Evolutionary conservation across 1,140 invertebrate genomes (phyloP).

Genomic region (Nautilus pompilius): DNA sequence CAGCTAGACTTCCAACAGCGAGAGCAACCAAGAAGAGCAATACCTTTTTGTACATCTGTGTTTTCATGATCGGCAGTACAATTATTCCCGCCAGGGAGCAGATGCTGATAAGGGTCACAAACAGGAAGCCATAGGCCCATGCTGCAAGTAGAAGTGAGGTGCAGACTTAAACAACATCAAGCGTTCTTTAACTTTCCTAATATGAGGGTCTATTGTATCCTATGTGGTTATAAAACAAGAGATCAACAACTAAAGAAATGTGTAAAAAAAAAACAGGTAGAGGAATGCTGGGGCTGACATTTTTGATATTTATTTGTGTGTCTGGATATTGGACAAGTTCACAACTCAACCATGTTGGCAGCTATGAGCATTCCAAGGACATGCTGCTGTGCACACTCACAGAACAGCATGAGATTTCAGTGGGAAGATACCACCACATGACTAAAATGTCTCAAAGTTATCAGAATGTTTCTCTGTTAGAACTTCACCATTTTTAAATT

Average conservation of each 20-base stretch:
- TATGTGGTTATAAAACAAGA: not conserved
- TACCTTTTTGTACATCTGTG: conserved; percentile 59
- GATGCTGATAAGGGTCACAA: conserved; percentile 65
- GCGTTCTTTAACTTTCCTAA: not conserved
- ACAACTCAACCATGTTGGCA: no score
- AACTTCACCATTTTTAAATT: no score
- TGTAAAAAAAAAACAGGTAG: no score
- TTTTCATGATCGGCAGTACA: conserved; percentile 64
- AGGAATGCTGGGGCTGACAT: not conserved
- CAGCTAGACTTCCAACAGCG: conserved; percentile 66
- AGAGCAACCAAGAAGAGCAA: conserved; percentile 65
- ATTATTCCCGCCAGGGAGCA: conserved; percentile 64
- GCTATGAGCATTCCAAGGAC: no score
- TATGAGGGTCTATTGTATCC: not conserved
- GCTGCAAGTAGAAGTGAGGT: no score
- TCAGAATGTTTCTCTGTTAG: no score
- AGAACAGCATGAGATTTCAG: no score
- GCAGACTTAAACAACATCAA: not conserved
- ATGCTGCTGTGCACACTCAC: no score
- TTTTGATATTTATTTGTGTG: not conserved
- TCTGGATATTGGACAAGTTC: no score
- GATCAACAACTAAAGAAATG: not conserved
- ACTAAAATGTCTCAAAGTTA: no score
- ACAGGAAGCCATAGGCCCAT: conserved; percentile 64
- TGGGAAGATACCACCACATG: no score